A percentile compares a stretch with the other conserved stretches of the same genome.
Evolutionary conservation across 2,113 vertebrate species (phyloP).

Genomic region (Capricornis sumatraensis): DNA sequence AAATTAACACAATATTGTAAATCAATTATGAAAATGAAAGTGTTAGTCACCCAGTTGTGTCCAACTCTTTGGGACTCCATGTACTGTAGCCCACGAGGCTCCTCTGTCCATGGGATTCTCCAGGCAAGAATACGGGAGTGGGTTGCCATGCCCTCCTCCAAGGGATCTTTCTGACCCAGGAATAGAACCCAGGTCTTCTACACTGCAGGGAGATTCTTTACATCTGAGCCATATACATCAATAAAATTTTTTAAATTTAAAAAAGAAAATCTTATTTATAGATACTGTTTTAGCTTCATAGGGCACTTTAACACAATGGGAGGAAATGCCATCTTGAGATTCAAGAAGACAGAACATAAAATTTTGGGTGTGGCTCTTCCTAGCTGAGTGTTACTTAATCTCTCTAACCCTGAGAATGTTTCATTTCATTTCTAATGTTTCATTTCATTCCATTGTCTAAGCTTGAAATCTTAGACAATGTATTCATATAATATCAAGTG

Average conservation of each 20-base stretch:
- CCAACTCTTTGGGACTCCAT: not conserved
- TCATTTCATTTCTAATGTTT: no score
- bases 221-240: not conserved
- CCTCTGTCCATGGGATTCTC: not conserved
- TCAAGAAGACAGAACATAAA: not conserved
- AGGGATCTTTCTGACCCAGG: not conserved
- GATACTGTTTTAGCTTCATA: not conserved
- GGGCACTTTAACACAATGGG: not conserved
- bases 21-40: not conserved
- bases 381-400: not conserved
- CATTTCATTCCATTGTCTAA: not conserved
- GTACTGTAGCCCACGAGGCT: not conserved
- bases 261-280: not conserved
- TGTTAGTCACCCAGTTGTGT: not conserved
- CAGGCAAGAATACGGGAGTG: not conserved
- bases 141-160: not conserved
- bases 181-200: not conserved
- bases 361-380: not conserved
- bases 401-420: not conserved
- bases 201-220: not conserved
- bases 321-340: not conserved
- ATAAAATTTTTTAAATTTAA: not conserved
- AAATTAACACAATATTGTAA: not conserved
- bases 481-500: not conserved
- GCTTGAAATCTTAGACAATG: not conserved